These are phyloP conservation scores for Nyctibius bracteatus DNA, from an alignment of 2,113 vertebrate species.

Conservation along the genomic window DNA sequence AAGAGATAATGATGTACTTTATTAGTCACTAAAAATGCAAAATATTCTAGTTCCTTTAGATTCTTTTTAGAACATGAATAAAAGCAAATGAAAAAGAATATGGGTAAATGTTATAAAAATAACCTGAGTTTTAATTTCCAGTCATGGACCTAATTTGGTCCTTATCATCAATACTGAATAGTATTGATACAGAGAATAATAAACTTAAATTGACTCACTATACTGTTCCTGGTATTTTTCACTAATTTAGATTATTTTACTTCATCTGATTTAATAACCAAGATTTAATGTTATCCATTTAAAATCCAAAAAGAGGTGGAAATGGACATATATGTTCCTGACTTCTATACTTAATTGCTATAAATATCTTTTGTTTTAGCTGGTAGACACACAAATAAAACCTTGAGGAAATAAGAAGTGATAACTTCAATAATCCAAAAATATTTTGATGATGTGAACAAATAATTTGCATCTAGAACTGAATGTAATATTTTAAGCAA, in stretches of 20 bases:
- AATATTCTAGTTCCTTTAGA: background rate
- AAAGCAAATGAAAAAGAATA: background rate
- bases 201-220: background rate
- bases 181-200: background rate
- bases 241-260: background rate
- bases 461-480: background rate
- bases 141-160: background rate
- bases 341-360: background rate
- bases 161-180: background rate
- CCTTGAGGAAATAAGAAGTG: background rate
- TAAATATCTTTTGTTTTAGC: background rate
- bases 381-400: background rate
- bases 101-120: background rate
- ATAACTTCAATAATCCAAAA: background rate
- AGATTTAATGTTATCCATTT: background rate
- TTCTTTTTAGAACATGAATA: background rate
- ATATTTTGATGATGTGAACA: background rate
- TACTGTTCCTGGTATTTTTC: background rate
- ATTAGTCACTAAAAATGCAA: background rate
- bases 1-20: background rate
- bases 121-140: background rate
- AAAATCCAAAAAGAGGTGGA: background rate
- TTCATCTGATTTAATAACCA: background rate
- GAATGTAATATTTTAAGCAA: background rate
- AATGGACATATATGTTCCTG: background rate